These are phyloP conservation scores for Ostrea edulis DNA, from an alignment of 1,140 invertebrate species.

Conservation along the genomic window DNA sequence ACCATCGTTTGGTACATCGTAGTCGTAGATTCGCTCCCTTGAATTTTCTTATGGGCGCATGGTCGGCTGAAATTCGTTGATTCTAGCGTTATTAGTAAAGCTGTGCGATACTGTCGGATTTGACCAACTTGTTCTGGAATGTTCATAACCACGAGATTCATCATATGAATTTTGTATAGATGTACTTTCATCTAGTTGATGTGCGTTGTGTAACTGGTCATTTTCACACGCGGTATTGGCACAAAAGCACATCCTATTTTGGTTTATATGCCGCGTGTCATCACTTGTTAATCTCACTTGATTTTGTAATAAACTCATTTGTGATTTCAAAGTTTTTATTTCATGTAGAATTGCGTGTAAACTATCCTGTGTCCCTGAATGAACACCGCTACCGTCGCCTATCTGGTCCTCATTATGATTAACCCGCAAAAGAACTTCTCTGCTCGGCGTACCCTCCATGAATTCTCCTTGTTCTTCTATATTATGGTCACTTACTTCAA, in stretches of 20 bases:
- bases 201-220: no score
- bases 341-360: background rate
- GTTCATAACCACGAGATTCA: background rate
- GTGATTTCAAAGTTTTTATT: background rate
- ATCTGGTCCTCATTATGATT: background rate
- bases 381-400: background rate
- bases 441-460: background rate
- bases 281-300: no score
- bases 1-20: background rate
- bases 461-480: background rate
- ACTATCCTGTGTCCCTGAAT: background rate
- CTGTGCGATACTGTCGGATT: background rate
- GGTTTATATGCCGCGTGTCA: no score
- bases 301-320: background rate
- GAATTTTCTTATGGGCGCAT: no score
- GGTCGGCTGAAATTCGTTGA: background rate
- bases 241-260: no score
- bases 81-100: background rate
- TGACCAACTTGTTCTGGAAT: constrained; percentile 1
- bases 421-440: background rate
- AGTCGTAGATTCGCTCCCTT: no score
- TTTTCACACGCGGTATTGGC: no score
- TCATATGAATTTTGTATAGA: no score
- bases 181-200: no score
- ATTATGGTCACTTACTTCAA: background rate